Evolutionary conservation across 2,797 vertebrate species (phyloP).

Genomic region (Pangasius larnaudii): DNA sequence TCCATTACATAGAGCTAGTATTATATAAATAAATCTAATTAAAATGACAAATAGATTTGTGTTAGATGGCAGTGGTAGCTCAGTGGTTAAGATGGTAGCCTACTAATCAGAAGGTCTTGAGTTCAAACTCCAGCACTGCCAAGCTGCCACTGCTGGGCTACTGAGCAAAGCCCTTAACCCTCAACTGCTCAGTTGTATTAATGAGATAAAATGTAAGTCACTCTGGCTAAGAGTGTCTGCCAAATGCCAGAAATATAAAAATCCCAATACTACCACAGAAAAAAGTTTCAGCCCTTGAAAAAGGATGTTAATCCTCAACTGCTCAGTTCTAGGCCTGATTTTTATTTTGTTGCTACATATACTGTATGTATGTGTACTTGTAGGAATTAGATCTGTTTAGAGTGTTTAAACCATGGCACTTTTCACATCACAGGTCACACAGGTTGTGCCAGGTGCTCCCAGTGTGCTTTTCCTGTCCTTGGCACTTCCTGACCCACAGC

Average conservation of each 20-base stretch:
- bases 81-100: no score
- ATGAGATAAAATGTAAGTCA: no score
- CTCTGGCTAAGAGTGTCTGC: no score
- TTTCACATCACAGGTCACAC: slow-evolving; percentile 21
- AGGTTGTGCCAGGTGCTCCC: slow-evolving; percentile 5
- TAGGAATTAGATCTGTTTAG: not conserved
- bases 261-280: not conserved
- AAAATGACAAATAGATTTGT: not conserved
- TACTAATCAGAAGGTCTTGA: no score
- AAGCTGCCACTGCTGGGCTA: no score
- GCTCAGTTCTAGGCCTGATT: not conserved
- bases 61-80: not conserved
- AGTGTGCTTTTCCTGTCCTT: slow-evolving; percentile 48
- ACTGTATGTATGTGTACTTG: not conserved
- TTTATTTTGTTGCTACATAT: not conserved
- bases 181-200: no score
- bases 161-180: no score
- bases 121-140: no score
- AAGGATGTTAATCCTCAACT: not conserved
- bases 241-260: no score
- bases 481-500: slow-evolving; percentile 49
- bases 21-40: not conserved
- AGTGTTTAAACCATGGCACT: not conserved
- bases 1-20: not conserved
- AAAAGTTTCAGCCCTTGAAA: not conserved